Evolutionary conservation across 2,113 vertebrate species (phyloP).

Genomic region (Tretioscincus oriximinensis): DNA sequence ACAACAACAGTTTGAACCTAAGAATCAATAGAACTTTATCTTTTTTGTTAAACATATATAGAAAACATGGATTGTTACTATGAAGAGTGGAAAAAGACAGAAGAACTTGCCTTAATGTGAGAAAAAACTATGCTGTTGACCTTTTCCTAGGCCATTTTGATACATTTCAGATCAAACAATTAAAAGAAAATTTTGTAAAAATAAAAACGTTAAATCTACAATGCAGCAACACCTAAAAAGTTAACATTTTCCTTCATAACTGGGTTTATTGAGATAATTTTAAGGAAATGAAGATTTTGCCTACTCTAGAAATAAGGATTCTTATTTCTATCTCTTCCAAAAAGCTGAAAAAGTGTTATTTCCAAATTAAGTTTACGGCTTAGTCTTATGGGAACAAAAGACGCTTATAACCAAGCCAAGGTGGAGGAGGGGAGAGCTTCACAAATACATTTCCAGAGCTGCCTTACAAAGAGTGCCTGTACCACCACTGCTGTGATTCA

Average conservation of each 20-base stretch:
- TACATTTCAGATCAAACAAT: neutral
- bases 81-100: neutral
- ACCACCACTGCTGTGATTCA: neutral
- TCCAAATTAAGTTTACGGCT: conserved; percentile 1
- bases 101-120: neutral
- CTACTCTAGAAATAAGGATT: neutral
- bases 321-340: neutral
- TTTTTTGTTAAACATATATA: conserved; percentile 4
- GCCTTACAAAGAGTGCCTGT: conserved; percentile 6
- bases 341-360: neutral
- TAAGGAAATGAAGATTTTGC: neutral
- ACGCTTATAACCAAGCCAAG: neutral
- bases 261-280: neutral
- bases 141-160: neutral
- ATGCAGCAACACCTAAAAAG: neutral
- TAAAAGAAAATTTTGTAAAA: neutral
- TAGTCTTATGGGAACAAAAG: conserved; percentile 5
- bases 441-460: conserved; percentile 24
- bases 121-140: neutral
- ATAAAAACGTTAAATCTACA: neutral
- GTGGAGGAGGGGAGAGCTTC: neutral
- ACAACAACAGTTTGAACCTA: conserved; percentile 2
- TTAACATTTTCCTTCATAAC: neutral
- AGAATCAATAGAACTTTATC: neutral
- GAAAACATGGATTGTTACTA: neutral